These are phyloP conservation scores for Axis porcinus DNA, from an alignment of 2,113 vertebrate genomes.

Conservation along the genomic window DNA sequence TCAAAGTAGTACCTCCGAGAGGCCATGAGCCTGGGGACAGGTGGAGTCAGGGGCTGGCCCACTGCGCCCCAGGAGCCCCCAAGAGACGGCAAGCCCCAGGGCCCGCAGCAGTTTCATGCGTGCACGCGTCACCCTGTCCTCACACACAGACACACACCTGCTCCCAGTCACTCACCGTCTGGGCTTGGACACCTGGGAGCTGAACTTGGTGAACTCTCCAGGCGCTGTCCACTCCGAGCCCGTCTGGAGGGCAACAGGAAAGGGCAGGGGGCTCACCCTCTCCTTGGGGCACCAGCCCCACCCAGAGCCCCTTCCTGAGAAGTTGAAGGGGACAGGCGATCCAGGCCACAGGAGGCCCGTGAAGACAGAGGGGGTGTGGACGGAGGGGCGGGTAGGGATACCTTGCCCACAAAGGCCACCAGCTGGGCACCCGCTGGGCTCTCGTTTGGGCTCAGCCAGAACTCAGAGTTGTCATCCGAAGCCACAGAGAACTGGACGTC, in stretches of 20 bases:
- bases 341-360: neutral
- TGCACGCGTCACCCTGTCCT: neutral
- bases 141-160: neutral
- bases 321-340: neutral
- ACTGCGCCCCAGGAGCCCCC: too few relatives aligned
- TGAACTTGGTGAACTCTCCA: slow-evolving; percentile 98
- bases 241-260: slow-evolving; percentile 79
- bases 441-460: slow-evolving; percentile 95
- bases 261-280: neutral
- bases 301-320: neutral
- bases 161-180: slow-evolving; percentile 86
- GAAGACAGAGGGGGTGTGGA: neutral
- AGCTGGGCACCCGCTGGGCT: slow-evolving; percentile 90
- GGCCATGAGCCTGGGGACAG: slow-evolving; percentile 87
- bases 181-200: slow-evolving; percentile 95
- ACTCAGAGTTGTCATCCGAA: slow-evolving; percentile 97
- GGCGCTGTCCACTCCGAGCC: slow-evolving; percentile 97
- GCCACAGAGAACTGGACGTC: slow-evolving; percentile 98
- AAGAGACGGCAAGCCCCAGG: accelerated
- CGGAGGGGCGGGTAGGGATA: slow-evolving; percentile 46
- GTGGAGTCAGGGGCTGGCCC: neutral
- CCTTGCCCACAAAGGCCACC: slow-evolving; percentile 93
- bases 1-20: slow-evolving; percentile 97
- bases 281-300: neutral
- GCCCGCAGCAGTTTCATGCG: accelerated